phyloP scores from a whole-genome alignment of 2,888 invertebrate species.

The Thera obeliscata region DNA sequence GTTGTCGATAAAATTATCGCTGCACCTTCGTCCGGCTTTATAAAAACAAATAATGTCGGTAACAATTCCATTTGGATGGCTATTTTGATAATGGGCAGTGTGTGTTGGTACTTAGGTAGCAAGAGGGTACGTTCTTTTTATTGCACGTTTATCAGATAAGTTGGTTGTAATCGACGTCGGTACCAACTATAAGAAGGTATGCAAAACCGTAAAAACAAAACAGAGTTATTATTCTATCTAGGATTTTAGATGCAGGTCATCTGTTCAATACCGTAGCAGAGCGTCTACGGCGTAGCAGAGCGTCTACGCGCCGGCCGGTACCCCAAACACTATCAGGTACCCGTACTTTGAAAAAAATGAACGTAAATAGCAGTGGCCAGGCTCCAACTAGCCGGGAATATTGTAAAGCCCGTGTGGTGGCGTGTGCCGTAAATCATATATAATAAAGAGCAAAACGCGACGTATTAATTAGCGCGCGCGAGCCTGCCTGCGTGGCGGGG shows the following conservation, averaged over 20 bases:
- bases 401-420: slow-evolving; percentile 65
- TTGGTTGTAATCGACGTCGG: neutral
- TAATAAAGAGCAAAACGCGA: slow-evolving; percentile 74
- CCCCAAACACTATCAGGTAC: neutral
- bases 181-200: neutral
- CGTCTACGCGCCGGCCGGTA: neutral
- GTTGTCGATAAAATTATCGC: slow-evolving; percentile 58
- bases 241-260: neutral
- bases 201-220: neutral
- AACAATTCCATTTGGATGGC: slow-evolving; percentile 70
- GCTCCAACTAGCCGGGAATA: slow-evolving; percentile 51
- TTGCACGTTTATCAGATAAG: neutral
- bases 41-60: slow-evolving; percentile 67
- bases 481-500: slow-evolving; percentile 26
- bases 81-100: slow-evolving; percentile 65
- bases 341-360: neutral
- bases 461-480: slow-evolving; percentile 70
- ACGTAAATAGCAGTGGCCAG: neutral
- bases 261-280: slow-evolving; percentile 1
- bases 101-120: slow-evolving; percentile 30
- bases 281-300: slow-evolving; percentile 6
- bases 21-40: slow-evolving; percentile 60
- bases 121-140: slow-evolving; percentile 34
- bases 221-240: neutral
- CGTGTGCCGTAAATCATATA: slow-evolving; percentile 69